These are phyloP conservation scores for Solen grandis DNA, from an alignment of 1,140 invertebrate genomes.

Conservation along the genomic window DNA sequence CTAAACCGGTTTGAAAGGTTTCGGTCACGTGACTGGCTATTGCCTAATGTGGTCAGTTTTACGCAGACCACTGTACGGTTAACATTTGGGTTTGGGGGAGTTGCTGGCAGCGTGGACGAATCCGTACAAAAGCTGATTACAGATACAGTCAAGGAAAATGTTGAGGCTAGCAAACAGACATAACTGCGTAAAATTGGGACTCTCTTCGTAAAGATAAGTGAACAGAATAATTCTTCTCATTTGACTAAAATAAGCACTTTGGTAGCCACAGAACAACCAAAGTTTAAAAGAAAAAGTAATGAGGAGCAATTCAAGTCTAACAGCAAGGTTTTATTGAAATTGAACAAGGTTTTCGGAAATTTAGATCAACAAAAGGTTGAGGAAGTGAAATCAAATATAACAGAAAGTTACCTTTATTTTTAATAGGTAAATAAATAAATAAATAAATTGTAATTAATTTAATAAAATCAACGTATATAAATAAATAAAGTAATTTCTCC, in stretches of 20 bases:
- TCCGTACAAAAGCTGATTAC: background rate
- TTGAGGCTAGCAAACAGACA: background rate
- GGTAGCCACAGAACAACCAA: background rate
- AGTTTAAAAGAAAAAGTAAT: background rate
- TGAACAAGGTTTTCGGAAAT: background rate
- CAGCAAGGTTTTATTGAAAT: background rate
- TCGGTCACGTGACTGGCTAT: too few species aligned
- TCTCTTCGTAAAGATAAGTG: too few species aligned
- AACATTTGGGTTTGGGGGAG: background rate
- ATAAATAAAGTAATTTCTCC: too few species aligned
- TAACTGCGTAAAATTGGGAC: background rate
- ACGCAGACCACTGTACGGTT: too few species aligned
- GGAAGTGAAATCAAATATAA: background rate
- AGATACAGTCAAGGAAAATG: background rate
- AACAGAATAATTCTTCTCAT: constrained; percentile 6
- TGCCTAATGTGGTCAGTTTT: too few species aligned
- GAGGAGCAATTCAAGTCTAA: constrained; percentile 3
- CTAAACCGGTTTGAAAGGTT: too few species aligned
- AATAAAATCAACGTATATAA: too few species aligned
- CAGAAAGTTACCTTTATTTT: background rate
- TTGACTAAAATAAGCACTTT: constrained; percentile 7
- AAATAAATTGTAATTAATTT: too few species aligned
- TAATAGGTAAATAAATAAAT: too few species aligned
- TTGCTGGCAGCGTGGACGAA: constrained; percentile 1
- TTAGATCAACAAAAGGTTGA: background rate